Conservation (phyloP, 1,140 invertebrate genomes). For the Ditylenchus dipsaci region DNA sequence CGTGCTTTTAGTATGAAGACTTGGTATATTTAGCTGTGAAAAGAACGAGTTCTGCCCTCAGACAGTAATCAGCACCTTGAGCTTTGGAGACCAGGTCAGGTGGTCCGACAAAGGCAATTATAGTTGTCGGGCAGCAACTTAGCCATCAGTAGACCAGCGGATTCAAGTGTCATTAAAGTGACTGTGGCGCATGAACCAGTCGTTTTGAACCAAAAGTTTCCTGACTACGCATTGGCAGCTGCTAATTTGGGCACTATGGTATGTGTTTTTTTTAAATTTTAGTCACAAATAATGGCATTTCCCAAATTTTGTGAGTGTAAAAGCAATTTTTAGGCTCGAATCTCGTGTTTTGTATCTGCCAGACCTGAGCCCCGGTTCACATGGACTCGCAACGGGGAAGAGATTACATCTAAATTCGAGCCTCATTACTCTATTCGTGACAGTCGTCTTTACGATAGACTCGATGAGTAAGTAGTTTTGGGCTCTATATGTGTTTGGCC, state of each 20-base stretch:
- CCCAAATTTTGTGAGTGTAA: neutral
- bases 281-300: constrained; percentile 2
- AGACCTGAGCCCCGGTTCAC: constrained; percentile 37
- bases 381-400: constrained; percentile 32
- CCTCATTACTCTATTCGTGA: neutral
- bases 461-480: constrained; percentile 10
- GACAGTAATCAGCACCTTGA: constrained; percentile 19
- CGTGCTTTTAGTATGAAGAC: constrained; percentile 9
- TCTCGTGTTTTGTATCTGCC: constrained; percentile 38
- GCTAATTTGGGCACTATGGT: constrained; percentile 35
- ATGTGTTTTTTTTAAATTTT: no score
- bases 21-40: constrained; percentile 1
- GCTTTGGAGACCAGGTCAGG: constrained; percentile 17
- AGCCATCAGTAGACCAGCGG: neutral
- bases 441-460: constrained; percentile 6
- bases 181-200: constrained; percentile 34
- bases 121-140: constrained; percentile 28
- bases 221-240: constrained; percentile 30
- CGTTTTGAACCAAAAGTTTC: constrained; percentile 26
- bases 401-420: constrained; percentile 32
- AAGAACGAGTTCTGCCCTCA: constrained; percentile 23
- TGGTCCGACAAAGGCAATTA: constrained; percentile 49
- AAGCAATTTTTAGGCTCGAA: constrained; percentile 29
- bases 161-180: constrained; percentile 6
- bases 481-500: no score